Conservation (phyloP, 2,113 vertebrate species). For the Pygoscelis adeliae region DNA sequence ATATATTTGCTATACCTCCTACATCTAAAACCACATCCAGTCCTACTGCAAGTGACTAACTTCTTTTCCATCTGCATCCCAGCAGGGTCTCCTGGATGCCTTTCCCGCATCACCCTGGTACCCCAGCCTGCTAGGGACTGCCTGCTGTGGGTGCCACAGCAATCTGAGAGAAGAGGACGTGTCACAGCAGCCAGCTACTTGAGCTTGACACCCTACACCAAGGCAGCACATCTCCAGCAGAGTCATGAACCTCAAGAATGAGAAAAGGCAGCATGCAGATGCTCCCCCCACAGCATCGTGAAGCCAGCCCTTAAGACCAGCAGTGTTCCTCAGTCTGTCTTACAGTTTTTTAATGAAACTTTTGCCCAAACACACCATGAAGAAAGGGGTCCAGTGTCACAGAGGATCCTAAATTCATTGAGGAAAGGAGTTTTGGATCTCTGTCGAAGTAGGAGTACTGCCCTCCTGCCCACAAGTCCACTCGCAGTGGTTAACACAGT, state of each 20-base stretch:
- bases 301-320: background rate
- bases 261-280: background rate
- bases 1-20: background rate
- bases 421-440: background rate
- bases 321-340: background rate
- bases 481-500: rapidly evolving
- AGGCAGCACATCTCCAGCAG: background rate
- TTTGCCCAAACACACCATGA: background rate
- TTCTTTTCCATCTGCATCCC: background rate
- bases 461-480: rapidly evolving
- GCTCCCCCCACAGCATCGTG: background rate
- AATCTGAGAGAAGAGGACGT: background rate
- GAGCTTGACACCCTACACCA: background rate
- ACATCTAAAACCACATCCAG: background rate
- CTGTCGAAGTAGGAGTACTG: background rate
- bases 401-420: background rate
- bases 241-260: background rate
- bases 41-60: background rate
- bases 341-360: background rate
- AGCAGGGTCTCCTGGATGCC: background rate
- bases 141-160: background rate
- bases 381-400: background rate
- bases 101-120: background rate
- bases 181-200: background rate
- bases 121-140: background rate